Percentiles rank a stretch among this genome's conserved stretches.
Conservation (phyloP, 1,140 invertebrate species). For the Euschistus heros region DNA sequence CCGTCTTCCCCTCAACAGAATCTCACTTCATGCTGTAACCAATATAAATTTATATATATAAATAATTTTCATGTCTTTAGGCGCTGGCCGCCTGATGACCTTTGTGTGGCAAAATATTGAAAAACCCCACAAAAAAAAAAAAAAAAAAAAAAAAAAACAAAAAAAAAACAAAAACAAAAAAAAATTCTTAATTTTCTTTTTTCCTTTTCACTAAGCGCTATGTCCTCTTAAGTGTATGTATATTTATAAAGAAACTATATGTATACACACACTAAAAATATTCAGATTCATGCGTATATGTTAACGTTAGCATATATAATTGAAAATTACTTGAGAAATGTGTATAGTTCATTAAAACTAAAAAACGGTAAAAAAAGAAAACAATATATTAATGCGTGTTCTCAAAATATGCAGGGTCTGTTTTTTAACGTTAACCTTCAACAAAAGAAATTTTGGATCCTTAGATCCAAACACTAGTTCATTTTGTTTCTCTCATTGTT, state of each 20-base stretch:
- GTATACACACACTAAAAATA: not conserved
- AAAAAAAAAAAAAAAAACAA: not conserved
- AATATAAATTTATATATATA: slow-evolving; percentile 11
- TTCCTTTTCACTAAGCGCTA: slow-evolving; percentile 10
- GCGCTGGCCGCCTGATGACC: slow-evolving; percentile 9
- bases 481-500: not conserved
- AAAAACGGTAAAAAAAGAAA: not conserved
- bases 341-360: slow-evolving; percentile 2
- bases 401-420: slow-evolving; percentile 16
- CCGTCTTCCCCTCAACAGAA: slow-evolving; percentile 14
- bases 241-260: slow-evolving; percentile 2
- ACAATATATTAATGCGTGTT: slow-evolving; percentile 1
- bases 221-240: slow-evolving; percentile 5
- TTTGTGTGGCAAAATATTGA: slow-evolving; percentile 9
- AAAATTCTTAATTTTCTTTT: not conserved
- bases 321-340: slow-evolving; percentile 4
- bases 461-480: not conserved
- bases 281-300: too few species aligned
- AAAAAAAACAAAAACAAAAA: not conserved
- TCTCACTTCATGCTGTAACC: slow-evolving; percentile 13
- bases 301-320: slow-evolving; percentile 1
- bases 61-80: slow-evolving; percentile 16
- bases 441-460: too few species aligned
- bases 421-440: not conserved
- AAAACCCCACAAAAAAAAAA: slow-evolving; percentile 14